Percentiles rank a stretch among this genome's conserved stretches.
phyloP scores from a whole-genome alignment of 2,113 vertebrate species.

The Aptenodytes forsteri region DNA sequence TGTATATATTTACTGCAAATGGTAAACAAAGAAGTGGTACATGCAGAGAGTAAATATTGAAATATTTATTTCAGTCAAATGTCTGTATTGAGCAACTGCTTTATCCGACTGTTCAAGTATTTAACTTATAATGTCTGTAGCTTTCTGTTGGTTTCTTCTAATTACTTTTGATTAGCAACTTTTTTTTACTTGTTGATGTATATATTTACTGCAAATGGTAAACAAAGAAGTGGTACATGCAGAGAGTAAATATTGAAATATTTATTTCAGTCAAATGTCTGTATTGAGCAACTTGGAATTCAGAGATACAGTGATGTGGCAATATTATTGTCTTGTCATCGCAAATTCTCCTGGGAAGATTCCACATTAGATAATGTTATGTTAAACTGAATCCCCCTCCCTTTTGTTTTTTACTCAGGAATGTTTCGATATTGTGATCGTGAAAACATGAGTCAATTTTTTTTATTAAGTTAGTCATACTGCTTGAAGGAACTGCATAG shows the following conservation, averaged over 20 bases:
- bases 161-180: background rate
- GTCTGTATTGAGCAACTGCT: background rate
- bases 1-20: background rate
- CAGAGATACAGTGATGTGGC: background rate
- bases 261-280: background rate
- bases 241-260: background rate
- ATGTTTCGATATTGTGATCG: background rate
- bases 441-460: constrained; percentile 8
- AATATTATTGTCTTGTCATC: background rate
- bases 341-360: constrained; percentile 21
- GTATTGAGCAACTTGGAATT: constrained; percentile 15
- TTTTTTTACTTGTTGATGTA: background rate
- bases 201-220: background rate
- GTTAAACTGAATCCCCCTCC: constrained; percentile 6
- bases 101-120: background rate
- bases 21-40: background rate
- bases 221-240: background rate
- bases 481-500: background rate
- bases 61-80: background rate
- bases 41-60: background rate
- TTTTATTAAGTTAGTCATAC: background rate
- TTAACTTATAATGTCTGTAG: background rate
- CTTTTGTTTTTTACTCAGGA: constrained; percentile 39
- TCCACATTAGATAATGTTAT: constrained; percentile 22
- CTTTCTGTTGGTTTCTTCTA: background rate